Evolutionary conservation across 2,113 vertebrate genomes (phyloP).

Genomic region (Numida meleagris): DNA sequence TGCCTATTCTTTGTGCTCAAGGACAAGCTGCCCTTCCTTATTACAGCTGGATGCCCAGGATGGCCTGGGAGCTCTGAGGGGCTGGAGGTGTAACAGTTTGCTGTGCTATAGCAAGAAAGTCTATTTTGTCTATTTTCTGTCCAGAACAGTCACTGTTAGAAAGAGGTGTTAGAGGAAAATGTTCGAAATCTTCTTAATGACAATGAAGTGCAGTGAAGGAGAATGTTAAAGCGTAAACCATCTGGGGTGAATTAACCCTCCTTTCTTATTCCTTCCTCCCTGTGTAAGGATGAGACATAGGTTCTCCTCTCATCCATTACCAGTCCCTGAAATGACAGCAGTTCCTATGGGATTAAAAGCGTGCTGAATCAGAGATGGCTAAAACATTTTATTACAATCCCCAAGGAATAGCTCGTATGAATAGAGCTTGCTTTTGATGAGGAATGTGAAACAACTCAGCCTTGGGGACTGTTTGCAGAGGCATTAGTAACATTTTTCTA

Average conservation of each 20-base stretch:
- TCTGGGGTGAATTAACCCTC: neutral
- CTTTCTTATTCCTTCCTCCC: neutral
- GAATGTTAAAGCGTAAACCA: neutral
- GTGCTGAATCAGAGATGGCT: neutral
- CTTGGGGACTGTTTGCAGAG: neutral
- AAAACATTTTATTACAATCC: neutral
- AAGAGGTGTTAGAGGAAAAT: neutral
- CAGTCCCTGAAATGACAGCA: neutral
- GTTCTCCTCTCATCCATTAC: neutral
- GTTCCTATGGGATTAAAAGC: neutral
- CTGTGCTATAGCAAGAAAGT: neutral
- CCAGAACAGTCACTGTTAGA: neutral
- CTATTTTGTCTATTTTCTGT: neutral
- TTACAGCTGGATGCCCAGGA: neutral
- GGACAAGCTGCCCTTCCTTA: neutral
- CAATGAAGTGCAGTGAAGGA: neutral
- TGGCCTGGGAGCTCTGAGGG: neutral
- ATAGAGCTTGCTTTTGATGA: constrained; percentile 10
- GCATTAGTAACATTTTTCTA: neutral
- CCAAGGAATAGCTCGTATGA: neutral
- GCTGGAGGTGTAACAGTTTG: neutral
- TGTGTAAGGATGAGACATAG: neutral
- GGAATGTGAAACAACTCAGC: neutral
- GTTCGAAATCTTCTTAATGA: neutral
- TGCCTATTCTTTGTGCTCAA: neutral